Evolutionary conservation across 2,888 invertebrate genomes (phyloP), one percentile per base, ranked within the genome.

Genomic region (Choristoneura rosaceana): DNA sequence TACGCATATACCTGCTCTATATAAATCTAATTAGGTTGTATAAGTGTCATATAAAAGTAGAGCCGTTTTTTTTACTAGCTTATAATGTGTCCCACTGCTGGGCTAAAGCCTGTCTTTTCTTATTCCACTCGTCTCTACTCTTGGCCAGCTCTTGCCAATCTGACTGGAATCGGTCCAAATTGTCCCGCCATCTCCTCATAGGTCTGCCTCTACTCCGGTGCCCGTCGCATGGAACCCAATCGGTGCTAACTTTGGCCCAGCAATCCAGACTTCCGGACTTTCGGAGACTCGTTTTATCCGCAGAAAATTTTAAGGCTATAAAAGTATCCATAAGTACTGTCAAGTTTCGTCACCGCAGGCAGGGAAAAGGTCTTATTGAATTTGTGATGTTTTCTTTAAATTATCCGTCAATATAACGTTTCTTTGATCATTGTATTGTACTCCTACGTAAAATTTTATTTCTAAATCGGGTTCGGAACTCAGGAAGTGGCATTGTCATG

Each of bases 401-500:
- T 45, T 47, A 45, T 34, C 15, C 63, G 14, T 43, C 45, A 45
- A 52, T 55, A 52, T n/a, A 47, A 62, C 17, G 10, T 9, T 45
- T 67, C 41, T 63, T 17, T 15, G 50, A 25, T 9, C 50, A 45
- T 7, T 38, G 33, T 43, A 45, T 7, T 38, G 33, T 43, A 17
- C n/a, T n/a, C 15, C 9, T 34, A 25, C 43, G 52, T 62, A 25
- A 14, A 47, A 34, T 25, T 59, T 67, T 45, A 71, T 15, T 38
- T 50, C 50, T 50, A 45, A 63, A 65, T 55, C 50, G 43, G 52
- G 52, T 4, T 58, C n/a, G 43, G 25, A 71, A 63, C 38, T 45
- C 70, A 45, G 73, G 74, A 75, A 71, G 58, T 50, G 63, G 38
- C 59, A 75, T 77, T 74, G 70, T 74, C 70, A 77, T 76, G 76